Evolutionary conservation across 1,140 invertebrate genomes (phyloP).

Genomic region (Psix sp.): DNA sequence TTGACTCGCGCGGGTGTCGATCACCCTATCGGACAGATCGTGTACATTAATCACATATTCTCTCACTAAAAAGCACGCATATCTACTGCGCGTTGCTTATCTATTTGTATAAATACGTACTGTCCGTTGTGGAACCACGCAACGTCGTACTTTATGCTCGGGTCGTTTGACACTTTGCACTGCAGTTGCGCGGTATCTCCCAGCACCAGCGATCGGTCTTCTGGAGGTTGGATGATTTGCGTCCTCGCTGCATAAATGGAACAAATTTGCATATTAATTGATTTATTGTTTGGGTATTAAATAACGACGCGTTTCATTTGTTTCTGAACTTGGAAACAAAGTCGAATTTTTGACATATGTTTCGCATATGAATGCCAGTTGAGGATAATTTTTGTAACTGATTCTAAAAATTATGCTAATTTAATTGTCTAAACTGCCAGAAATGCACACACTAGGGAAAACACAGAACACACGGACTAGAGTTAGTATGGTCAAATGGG

Average conservation of each 20-base stretch:
- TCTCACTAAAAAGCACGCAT: constrained; percentile 3
- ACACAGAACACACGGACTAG: no score
- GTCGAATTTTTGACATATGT: no score
- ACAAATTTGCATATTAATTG: constrained; percentile 3
- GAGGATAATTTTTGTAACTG: no score
- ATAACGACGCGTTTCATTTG: not conserved
- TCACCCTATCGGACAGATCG: constrained; percentile 76
- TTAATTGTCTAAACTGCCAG: no score
- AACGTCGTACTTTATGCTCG: constrained; percentile 91
- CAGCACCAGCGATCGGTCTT: constrained; percentile 90
- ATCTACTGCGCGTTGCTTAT: no score
- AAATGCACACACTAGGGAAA: no score
- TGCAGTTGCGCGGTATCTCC: constrained; percentile 93
- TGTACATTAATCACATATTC: no score
- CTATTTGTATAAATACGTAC: constrained; percentile 75
- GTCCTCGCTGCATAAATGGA: constrained; percentile 85
- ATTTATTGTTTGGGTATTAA: constrained; percentile 4
- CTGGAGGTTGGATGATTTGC: constrained; percentile 93
- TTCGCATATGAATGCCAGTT: no score
- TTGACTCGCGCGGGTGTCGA: constrained; percentile 80
- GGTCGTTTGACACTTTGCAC: constrained; percentile 95
- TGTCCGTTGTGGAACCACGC: constrained; percentile 94
- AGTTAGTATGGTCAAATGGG: no score
- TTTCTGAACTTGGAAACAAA: no score
- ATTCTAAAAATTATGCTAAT: no score